Conservation (phyloP, 23 tunicate genomes). For the Styela plicata region DNA sequence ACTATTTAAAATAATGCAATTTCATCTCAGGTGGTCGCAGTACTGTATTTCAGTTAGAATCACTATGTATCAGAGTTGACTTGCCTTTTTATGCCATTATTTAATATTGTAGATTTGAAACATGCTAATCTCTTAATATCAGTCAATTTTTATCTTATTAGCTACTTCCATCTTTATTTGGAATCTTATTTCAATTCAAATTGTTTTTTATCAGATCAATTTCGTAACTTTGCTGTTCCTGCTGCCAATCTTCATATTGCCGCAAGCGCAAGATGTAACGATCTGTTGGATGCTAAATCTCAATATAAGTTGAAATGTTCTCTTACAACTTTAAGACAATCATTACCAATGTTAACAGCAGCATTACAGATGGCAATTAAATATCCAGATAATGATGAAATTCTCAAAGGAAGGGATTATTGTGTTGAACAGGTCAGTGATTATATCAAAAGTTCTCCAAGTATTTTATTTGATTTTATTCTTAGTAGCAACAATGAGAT, state of each 20-base stretch:
- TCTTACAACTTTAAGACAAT: slow-evolving; percentile 39
- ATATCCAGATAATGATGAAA: slow-evolving; percentile 67
- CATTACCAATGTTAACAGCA: slow-evolving; percentile 69
- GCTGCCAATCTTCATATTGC: slow-evolving; percentile 32
- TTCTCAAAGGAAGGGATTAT: slow-evolving; percentile 39
- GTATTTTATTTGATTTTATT: no score
- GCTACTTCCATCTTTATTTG: not conserved
- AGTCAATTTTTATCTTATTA: not conserved
- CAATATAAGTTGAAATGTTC: slow-evolving; percentile 31
- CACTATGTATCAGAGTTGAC: no score
- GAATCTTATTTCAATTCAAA: not conserved
- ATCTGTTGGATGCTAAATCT: slow-evolving; percentile 31
- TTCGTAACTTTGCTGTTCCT: slow-evolving; percentile 29
- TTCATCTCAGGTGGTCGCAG: no score
- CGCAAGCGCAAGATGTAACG: slow-evolving; percentile 39
- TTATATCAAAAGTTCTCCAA: no score
- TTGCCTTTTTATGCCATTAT: no score
- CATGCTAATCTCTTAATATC: no score
- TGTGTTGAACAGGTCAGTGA: slow-evolving; percentile 48
- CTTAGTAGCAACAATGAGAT: no score
- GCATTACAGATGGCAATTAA: slow-evolving; percentile 53
- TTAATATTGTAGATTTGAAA: no score
- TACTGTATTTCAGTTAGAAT: no score
- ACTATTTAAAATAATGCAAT: no score
- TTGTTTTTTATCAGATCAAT: slow-evolving; percentile 1